These are phyloP conservation scores for Spheniscus humboldti DNA, from an alignment of 2,797 vertebrate genomes.

Conservation along the genomic window DNA sequence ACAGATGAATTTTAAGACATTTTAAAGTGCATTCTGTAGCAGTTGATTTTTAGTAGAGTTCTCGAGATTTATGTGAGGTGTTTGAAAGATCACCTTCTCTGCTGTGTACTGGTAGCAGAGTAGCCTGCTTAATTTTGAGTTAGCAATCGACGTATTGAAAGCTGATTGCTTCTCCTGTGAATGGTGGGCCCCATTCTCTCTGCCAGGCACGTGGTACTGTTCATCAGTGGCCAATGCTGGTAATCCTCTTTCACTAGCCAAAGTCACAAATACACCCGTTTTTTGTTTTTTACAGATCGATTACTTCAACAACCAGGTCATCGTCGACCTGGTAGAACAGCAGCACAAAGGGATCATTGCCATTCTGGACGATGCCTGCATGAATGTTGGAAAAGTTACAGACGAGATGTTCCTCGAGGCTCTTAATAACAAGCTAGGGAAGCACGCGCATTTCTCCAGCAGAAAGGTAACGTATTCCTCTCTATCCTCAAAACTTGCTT, in stretches of 20 bases:
- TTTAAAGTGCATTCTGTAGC: background rate
- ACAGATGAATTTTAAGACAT: background rate
- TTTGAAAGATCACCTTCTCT: background rate
- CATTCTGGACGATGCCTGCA: slow-evolving; percentile 94
- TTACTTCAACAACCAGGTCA: slow-evolving; percentile 99
- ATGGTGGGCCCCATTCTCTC: fast-evolving
- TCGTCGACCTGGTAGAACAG: slow-evolving; percentile 96
- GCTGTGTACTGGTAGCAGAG: background rate
- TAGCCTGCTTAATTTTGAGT: background rate
- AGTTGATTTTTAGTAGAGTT: background rate
- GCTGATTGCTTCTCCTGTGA: background rate
- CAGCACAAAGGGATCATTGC: slow-evolving; percentile 97
- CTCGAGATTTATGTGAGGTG: background rate
- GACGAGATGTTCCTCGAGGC: slow-evolving; percentile 96
- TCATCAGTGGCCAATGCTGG: background rate
- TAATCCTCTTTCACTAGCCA: background rate
- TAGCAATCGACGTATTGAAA: background rate
- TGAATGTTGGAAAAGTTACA: slow-evolving; percentile 97
- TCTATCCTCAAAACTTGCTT: background rate
- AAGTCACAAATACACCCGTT: background rate
- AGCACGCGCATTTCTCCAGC: slow-evolving; percentile 94
- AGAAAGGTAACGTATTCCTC: slow-evolving; percentile 83
- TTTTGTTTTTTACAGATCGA: slow-evolving; percentile 81
- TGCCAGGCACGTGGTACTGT: background rate
- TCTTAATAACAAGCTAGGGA: slow-evolving; percentile 90